Conservation (phyloP, 2,888 invertebrate species). For the Gisinianus flammeolus region DNA sequence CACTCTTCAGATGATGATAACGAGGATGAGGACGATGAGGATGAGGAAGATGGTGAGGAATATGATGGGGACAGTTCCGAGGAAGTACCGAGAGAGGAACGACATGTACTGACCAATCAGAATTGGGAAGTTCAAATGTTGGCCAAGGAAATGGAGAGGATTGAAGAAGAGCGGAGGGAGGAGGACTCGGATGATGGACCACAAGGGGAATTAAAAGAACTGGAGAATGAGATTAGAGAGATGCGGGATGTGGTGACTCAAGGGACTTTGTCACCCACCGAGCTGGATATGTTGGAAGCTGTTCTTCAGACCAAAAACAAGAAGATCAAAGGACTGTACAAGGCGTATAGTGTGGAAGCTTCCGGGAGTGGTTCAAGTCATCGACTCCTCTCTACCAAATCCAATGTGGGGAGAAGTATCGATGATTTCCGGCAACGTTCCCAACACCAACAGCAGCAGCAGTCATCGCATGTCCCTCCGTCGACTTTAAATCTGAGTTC, state of each 20-base stretch:
- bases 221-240: constrained; percentile 58
- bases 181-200: constrained; percentile 50
- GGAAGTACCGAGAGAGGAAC: background rate
- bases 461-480: background rate
- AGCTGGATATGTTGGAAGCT: constrained; percentile 59
- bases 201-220: constrained; percentile 52
- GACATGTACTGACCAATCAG: constrained; percentile 52
- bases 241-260: constrained; percentile 56
- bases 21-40: constrained; percentile 59
- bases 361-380: background rate
- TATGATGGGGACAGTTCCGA: constrained; percentile 14
- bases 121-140: constrained; percentile 80
- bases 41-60: constrained; percentile 22
- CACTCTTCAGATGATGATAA: constrained; percentile 59
- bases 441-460: background rate
- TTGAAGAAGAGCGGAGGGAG: constrained; percentile 57
- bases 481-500: constrained; percentile 1
- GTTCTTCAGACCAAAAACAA: constrained; percentile 57
- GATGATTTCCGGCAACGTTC: constrained; percentile 47
- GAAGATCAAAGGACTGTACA: constrained; percentile 56
- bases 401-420: constrained; percentile 48
- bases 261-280: constrained; percentile 58
- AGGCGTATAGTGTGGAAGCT: constrained; percentile 58
- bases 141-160: constrained; percentile 72
- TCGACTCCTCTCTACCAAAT: constrained; percentile 21